Conservation (phyloP, 1,140 invertebrate genomes). For the Tribolium madens region DNA sequence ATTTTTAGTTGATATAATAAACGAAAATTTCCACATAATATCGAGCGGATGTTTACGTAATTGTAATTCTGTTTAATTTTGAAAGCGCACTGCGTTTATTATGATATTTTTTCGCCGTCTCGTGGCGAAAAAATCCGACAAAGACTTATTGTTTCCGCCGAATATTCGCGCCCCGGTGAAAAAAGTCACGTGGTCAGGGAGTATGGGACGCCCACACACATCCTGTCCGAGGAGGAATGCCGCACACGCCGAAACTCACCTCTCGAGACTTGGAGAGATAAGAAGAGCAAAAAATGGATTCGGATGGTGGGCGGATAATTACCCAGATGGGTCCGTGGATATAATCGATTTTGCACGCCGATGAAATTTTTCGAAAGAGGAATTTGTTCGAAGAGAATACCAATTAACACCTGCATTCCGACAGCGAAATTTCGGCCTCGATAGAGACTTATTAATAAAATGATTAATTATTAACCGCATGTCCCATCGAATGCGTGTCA, state of each 20-base stretch:
- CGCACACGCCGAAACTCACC: neutral
- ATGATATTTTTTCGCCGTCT: slow-evolving; percentile 11
- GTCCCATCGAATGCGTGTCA: slow-evolving; percentile 55
- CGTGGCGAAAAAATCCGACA: neutral
- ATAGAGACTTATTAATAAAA: slow-evolving; percentile 14
- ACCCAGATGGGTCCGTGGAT: neutral
- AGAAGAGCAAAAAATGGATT: neutral
- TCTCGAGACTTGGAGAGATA: neutral
- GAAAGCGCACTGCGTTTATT: slow-evolving; percentile 1
- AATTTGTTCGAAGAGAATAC: neutral
- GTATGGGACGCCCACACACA: neutral
- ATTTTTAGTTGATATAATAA: slow-evolving; percentile 47
- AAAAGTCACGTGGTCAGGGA: neutral
- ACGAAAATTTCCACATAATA: slow-evolving; percentile 46
- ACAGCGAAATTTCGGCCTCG: slow-evolving; percentile 19
- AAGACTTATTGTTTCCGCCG: neutral
- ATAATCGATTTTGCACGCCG: neutral
- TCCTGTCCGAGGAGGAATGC: slow-evolving; percentile 9
- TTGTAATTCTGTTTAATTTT: slow-evolving; percentile 46
- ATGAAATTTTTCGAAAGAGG: neutral
- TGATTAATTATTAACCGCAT: slow-evolving; percentile 41
- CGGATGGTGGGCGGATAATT: neutral
- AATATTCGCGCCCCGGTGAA: neutral
- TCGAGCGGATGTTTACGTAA: slow-evolving; percentile 44
- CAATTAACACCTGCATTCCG: slow-evolving; percentile 36